A percentile compares a stretch with the other conserved stretches of the same genome.
Conservation (phyloP, 2,797 vertebrate species). For the Danio choprae region DNA sequence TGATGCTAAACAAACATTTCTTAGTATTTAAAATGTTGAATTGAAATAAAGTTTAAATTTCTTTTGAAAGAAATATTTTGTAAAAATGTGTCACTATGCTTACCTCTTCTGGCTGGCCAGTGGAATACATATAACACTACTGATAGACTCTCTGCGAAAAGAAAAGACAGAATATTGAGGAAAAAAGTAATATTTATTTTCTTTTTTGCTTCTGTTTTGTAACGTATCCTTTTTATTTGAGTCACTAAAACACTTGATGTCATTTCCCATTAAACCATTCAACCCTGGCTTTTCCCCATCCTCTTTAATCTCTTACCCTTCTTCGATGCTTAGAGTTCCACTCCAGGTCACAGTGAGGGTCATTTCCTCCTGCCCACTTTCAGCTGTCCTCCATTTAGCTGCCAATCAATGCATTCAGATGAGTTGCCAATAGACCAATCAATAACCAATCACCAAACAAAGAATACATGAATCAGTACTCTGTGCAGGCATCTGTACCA, state of each 20-base stretch:
- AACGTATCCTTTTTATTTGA: background rate
- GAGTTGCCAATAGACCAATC: constrained; percentile 20
- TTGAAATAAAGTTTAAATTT: no score
- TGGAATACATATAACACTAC: constrained; percentile 90
- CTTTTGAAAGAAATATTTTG: no score
- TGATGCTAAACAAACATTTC: background rate
- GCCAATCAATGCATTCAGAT: constrained; percentile 5
- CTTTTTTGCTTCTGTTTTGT: background rate
- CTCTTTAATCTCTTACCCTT: constrained; percentile 80
- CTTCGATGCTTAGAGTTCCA: constrained; percentile 87
- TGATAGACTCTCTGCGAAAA: constrained; percentile 87
- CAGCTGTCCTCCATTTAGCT: constrained; percentile 92
- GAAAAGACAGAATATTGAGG: constrained; percentile 29
- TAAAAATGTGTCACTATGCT: constrained; percentile 51
- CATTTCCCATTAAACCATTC: background rate
- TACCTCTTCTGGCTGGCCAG: constrained; percentile 98
- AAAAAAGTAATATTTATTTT: no score
- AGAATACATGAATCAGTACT: background rate
- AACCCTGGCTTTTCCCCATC: background rate
- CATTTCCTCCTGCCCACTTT: constrained; percentile 93
- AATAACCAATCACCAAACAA: background rate
- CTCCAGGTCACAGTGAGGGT: constrained; percentile 92
- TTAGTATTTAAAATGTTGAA: background rate
- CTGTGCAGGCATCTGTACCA: constrained; percentile 75
- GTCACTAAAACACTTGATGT: background rate